Base-by-base conservation (phyloP, 1,140 invertebrate species). In the Penaeus vannamei region DNA sequence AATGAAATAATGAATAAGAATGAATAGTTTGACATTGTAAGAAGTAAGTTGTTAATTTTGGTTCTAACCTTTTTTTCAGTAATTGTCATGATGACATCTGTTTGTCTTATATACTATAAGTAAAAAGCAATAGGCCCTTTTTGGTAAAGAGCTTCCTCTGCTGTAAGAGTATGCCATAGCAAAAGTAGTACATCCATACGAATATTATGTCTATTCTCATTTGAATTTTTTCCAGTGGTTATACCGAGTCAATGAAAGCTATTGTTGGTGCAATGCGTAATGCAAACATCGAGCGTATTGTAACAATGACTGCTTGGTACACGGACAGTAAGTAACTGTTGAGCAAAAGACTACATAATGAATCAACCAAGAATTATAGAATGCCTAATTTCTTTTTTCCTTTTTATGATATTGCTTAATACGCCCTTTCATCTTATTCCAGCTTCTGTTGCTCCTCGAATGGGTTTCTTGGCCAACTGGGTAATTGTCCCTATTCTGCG, bases 401-500 rank as follows among this genome's bases (percentile, higher is more conserved):
- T 53, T 17, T 53, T 53, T 2, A 8, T 46, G 7, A 32, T 80
- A 32, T 32, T 32, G 42, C 19, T 22, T 5, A 19, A 32, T 17
- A n/a, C 32, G 76, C 19, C 64, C 60, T 29, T 59, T 59, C 76
- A 29, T 23, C 26, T 59, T 60, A 17, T 60, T 46, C 10, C 88
- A 90, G 53, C 82, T 79, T 84, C 91, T 82, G 87, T 89, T 62
- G 91, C 91, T 62, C 89, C 90, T 19, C 84, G 86, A 23, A 89
- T 91, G 59, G 92, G 92, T n/a, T 92, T 92, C 79, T 84, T 92
- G 42, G 91, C 93, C n/a, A 90, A 92, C 84, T 92, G 92, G 86
- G 79, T 93, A 8, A 53, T 93, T 22, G 91, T 92, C 79, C 92
- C 92, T 14, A 81, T 93, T 26, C 84, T 93, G 62, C 87, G 92